phyloP scores from a whole-genome alignment of 2,113 vertebrate species.

The Tupaia chinensis region DNA sequence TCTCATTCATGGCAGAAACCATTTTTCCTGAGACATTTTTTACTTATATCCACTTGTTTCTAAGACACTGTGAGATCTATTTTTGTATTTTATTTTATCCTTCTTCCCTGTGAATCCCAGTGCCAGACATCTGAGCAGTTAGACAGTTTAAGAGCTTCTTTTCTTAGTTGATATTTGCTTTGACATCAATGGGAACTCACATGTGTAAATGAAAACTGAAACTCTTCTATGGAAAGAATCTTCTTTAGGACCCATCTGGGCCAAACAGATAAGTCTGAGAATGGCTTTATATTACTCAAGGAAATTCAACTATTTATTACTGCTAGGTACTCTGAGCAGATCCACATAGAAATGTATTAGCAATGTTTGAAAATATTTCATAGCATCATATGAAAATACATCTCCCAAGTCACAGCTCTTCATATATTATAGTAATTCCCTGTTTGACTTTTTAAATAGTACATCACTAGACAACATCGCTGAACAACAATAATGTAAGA shows the following conservation, averaged over 20 bases:
- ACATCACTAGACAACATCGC: neutral
- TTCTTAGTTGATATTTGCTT: constrained; percentile 62
- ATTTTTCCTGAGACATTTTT: neutral
- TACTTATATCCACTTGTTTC: neutral
- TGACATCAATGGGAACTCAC: constrained; percentile 68
- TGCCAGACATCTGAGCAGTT: constrained; percentile 50
- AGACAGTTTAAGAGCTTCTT: constrained; percentile 63
- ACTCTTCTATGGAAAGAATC: constrained; percentile 54
- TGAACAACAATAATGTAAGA: neutral
- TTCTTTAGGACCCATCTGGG: constrained; percentile 60
- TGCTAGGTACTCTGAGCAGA: neutral
- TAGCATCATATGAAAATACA: constrained; percentile 9
- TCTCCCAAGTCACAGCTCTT: constrained; percentile 16
- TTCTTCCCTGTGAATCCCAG: constrained; percentile 36
- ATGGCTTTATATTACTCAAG: constrained; percentile 31
- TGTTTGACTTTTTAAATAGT: neutral
- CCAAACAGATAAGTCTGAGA: constrained; percentile 66
- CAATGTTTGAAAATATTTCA: constrained; percentile 21
- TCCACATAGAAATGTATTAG: constrained; percentile 16
- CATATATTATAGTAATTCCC: neutral
- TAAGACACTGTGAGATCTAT: neutral
- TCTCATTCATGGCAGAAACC: neutral
- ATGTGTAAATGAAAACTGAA: constrained; percentile 70
- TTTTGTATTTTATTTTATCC: constrained; percentile 60
- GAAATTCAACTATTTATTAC: constrained; percentile 58